Evolutionary conservation across 1,140 invertebrate species (phyloP), one percentile per base, ranked within the genome.

Genomic region (Hormaphis cornu): DNA sequence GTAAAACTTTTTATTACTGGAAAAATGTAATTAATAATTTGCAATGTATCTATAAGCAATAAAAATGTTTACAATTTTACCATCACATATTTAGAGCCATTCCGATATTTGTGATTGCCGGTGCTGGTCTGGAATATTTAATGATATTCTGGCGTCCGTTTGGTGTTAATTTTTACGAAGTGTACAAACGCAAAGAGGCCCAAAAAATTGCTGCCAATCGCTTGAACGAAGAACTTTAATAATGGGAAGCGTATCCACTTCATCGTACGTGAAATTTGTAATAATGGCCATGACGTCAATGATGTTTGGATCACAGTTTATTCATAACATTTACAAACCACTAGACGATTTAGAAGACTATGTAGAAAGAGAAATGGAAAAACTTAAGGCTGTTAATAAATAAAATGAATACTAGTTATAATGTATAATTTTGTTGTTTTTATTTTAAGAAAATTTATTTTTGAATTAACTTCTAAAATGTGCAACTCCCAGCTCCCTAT

Each of bases 111-210:
- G 8, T 63, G 0, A 1, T 30, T 20, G 16, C 24, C 22, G 59
- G 59, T 33, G 59, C 59, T 20, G 26, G 59, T 12, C 0, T 63
- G 30, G 59, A 63, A 18, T 63, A 63, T 46, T 63, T 48, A 22
- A 63, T 63, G 59, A 63, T 63, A 63, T 30, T 16, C n/a, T 63
- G 59, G 59, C 16, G 42, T 33, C 59, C 59, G 1, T 63, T 63
- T 28, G 59, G 40, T 33, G 42, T 63, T 16, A 63, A 63, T 63
- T 63, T 63, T 63, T 63, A 63, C 20, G 59, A 63, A 63, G 59
- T 63, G 16, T 63, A 63, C 14, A 63, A 63, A 48, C 22, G 42
- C 1, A 63, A 63, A 33, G 35, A 48, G 14, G 59, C 59, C n/a
- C 46, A 63, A 48, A 22, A 44, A 63, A 63, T 63, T 42, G 59